These are phyloP conservation scores for Acrocephalus arundinaceus DNA, from an alignment of 2,113 vertebrate species.

Conservation along the genomic window DNA sequence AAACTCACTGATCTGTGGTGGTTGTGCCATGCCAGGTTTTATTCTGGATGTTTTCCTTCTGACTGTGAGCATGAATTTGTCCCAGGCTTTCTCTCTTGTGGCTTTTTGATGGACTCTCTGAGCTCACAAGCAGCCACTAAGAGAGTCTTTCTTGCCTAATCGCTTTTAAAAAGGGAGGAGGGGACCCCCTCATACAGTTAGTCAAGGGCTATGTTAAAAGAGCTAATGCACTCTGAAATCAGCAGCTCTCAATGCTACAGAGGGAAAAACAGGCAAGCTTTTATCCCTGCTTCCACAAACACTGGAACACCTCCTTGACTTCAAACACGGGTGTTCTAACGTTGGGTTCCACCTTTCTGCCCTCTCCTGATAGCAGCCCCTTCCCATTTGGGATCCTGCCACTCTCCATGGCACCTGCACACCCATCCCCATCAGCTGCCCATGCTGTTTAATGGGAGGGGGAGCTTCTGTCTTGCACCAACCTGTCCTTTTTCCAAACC, in stretches of 20 bases:
- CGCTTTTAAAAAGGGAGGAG: not conserved
- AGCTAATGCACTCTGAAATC: not conserved
- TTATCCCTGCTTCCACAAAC: not conserved
- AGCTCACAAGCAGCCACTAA: not conserved
- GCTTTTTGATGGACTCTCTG: not conserved
- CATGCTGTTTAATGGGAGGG: accelerated
- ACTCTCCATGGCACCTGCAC: not conserved
- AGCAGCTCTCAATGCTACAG: not conserved
- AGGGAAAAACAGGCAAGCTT: not conserved
- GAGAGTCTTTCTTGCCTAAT: slow-evolving; percentile 11
- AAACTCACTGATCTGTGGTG: not conserved
- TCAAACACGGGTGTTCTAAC: not conserved
- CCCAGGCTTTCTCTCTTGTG: not conserved
- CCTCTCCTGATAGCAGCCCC: accelerated
- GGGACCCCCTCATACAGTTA: not conserved
- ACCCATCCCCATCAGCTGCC: not conserved
- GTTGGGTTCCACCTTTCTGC: not conserved
- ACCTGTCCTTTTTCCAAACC: not conserved
- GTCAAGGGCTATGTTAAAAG: not conserved
- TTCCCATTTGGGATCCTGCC: not conserved
- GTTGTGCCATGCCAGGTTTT: not conserved
- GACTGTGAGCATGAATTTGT: not conserved
- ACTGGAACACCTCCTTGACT: not conserved
- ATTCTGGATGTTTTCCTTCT: not conserved
- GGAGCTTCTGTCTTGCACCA: not conserved